phyloP scores from a whole-genome alignment of 2,113 vertebrate species.

The Siniperca chuatsi region DNA sequence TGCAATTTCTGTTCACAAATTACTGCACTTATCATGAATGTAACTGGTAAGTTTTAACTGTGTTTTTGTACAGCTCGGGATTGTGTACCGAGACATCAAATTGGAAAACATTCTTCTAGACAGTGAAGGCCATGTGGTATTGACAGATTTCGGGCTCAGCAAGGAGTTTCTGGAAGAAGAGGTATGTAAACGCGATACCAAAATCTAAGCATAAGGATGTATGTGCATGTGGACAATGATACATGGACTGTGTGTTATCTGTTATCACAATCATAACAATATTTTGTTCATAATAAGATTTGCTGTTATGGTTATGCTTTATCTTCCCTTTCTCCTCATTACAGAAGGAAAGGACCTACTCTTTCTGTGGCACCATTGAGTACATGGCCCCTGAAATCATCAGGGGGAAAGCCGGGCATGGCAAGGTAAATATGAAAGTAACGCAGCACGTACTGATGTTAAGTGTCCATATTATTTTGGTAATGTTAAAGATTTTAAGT shows the following conservation, averaged over 20 bases:
- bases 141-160: conserved; percentile 95
- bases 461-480: background rate
- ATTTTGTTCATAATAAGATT: background rate
- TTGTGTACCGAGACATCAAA: conserved; percentile 93
- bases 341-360: conserved; percentile 93
- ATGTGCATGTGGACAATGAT: background rate
- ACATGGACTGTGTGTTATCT: background rate
- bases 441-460: background rate
- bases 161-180: conserved; percentile 93
- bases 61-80: conserved; percentile 86
- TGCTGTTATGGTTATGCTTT: background rate
- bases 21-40: background rate
- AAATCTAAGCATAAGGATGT: background rate
- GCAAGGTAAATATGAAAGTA: conserved; percentile 85
- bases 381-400: conserved; percentile 97
- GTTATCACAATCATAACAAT: background rate
- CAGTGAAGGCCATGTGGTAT: conserved; percentile 91
- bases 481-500: background rate
- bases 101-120: conserved; percentile 94
- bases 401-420: conserved; percentile 90
- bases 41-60: background rate
- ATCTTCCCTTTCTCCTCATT: background rate
- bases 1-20: conserved; percentile 17
- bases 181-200: conserved; percentile 71
- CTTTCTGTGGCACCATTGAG: conserved; percentile 94